Percentiles rank a stretch among this genome's conserved stretches.
These are phyloP conservation scores for Pentalonia nigronervosa DNA, from an alignment of 1,140 invertebrate genomes.

Conservation along the genomic window DNA sequence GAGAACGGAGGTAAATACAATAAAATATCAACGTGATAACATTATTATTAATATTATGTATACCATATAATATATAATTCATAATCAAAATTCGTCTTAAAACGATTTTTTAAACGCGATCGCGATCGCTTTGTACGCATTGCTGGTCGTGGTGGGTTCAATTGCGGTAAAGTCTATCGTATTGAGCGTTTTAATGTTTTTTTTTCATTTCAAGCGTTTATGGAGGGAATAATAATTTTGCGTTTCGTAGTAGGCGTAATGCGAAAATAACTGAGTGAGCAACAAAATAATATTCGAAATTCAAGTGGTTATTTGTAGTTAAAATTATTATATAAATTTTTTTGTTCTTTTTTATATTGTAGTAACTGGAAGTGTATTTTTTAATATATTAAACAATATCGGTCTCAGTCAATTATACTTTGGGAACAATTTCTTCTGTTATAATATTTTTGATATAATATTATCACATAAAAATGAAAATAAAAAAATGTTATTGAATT, in stretches of 20 bases:
- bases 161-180: not conserved
- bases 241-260: not conserved
- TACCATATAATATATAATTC: not conserved
- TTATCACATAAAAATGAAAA: not conserved
- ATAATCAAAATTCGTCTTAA: not conserved
- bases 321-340: not conserved
- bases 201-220: not conserved
- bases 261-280: not conserved
- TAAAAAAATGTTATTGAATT: not conserved
- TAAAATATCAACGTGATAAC: not conserved
- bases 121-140: not conserved
- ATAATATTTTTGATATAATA: not conserved
- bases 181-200: not conserved
- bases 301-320: not conserved
- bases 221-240: not conserved
- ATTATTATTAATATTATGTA: not conserved
- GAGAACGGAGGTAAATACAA: constrained; percentile 60
- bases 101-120: not conserved
- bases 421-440: not conserved
- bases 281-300: not conserved
- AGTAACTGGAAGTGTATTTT: not conserved
- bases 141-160: not conserved
- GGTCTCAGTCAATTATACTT: not conserved
- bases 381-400: not conserved
- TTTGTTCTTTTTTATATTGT: not conserved